These are phyloP conservation scores for Acipenser ruthenus DNA, from an alignment of 2,797 vertebrate species.

Conservation along the genomic window DNA sequence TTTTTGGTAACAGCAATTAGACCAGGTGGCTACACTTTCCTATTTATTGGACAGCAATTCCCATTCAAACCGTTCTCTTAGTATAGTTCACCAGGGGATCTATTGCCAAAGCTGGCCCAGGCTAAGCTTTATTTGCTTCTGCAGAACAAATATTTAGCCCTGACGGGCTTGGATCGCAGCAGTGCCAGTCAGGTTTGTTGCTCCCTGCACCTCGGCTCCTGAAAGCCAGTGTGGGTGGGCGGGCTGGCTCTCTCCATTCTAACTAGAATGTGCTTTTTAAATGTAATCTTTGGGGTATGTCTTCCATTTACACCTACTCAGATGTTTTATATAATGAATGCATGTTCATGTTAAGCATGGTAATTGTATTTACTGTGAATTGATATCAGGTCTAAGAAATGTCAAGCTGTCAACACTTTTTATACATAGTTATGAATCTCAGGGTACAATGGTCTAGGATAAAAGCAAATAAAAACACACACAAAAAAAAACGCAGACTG, in stretches of 20 bases:
- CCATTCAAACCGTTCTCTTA: no score
- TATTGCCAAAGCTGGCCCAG: slow-evolving; percentile 20
- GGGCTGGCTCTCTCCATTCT: not conserved
- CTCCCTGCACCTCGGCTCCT: slow-evolving; percentile 12
- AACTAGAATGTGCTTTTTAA: not conserved
- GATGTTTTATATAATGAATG: not conserved
- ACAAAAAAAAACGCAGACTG: no score
- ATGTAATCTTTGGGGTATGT: not conserved
- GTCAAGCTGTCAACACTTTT: not conserved
- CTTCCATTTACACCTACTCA: not conserved
- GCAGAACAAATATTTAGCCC: slow-evolving; percentile 40
- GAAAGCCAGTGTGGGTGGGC: slow-evolving; percentile 1
- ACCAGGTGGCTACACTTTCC: slow-evolving; percentile 9
- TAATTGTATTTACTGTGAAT: no score
- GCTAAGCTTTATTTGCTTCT: slow-evolving; percentile 38
- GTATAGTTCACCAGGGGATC: slow-evolving; percentile 29
- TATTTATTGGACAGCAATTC: no score
- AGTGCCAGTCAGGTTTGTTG: slow-evolving; percentile 34
- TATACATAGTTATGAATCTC: not conserved
- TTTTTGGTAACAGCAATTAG: slow-evolving; percentile 19
- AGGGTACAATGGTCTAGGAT: not conserved
- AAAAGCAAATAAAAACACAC: no score
- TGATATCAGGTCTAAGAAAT: no score
- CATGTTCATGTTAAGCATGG: no score
- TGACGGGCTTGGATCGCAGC: slow-evolving; percentile 27